Base-by-base conservation (phyloP, 2,888 invertebrate species). In the Halictus quadricinctus region DNA sequence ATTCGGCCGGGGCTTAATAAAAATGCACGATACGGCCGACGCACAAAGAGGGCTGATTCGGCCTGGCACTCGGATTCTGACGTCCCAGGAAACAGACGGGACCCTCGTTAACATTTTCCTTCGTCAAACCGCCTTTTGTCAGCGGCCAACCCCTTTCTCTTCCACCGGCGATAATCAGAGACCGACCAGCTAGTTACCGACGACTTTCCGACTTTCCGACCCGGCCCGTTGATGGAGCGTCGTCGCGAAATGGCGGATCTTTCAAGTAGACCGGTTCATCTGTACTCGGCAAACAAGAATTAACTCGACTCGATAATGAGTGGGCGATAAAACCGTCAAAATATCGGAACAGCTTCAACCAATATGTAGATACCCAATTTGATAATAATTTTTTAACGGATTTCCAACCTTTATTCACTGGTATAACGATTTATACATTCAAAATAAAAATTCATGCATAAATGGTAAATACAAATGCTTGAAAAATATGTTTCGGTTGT, bases 21-120 rank as follows among this genome's bases (percentile, higher is more conserved):
- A 90, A 90, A 87, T 85, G 87, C 85, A 87, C 88, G 87, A 88
- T 85, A 80, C 84, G 81, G 60, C 66, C 25, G 43, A 48, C 72
- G 80, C 79, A 87, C 84, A 87, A 87, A 89, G 83, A 83, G 87
- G 81, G 72, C 78, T 80, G 87, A 79, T 82, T 86, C 76, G 83
- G n/a, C 43, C 66, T 72, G 72, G 50, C 73, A 36, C 75, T 64
- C 78, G 83, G 66, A 76, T 85, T 70, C 79, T 81, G 78, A 83
- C 86, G 70, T 80, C 80, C 83, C 80, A 89, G 87, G 85, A 88
- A 83, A 87, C 87, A 85, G 84, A 76, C 81, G 82, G 72, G 81
- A 87, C 88, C 89, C 90, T 90, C 86, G 90, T 90, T 90, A 90
- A 88, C 90, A 76, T 90, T 90, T 73, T 86, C 88, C 90, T 88